A percentile compares a stretch with the other conserved stretches of the same genome.
Evolutionary conservation across 1,140 invertebrate species (phyloP).

Genomic region (Amyelois transitella): DNA sequence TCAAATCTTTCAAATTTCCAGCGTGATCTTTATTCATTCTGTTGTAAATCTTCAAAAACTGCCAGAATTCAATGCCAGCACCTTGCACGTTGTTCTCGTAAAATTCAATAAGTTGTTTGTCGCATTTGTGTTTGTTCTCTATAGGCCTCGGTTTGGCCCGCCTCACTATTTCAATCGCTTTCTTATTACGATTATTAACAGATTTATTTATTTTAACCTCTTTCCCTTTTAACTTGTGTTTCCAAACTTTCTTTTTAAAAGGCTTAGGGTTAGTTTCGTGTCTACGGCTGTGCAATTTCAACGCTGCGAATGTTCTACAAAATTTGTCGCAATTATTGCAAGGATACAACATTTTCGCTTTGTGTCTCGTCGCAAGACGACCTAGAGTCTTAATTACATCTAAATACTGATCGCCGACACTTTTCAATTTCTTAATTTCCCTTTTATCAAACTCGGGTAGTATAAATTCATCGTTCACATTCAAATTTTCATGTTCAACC

Average conservation of each 20-base stretch:
- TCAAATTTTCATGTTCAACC: constrained; percentile 28
- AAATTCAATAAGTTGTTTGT: constrained; percentile 46
- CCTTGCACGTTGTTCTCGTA: constrained; percentile 53
- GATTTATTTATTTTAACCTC: background rate
- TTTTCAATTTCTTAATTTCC: constrained; percentile 16
- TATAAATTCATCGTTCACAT: constrained; percentile 22
- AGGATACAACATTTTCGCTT: constrained; percentile 41
- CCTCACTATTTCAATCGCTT: background rate
- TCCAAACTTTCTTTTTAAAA: constrained; percentile 51
- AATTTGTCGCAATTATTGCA: constrained; percentile 50
- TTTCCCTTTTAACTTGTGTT: constrained; percentile 29
- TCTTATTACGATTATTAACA: constrained; percentile 5
- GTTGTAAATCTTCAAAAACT: constrained; percentile 59
- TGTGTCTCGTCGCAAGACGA: constrained; percentile 28
- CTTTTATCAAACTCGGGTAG: constrained; percentile 26
- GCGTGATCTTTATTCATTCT: constrained; percentile 47
- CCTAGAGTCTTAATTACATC: constrained; percentile 27
- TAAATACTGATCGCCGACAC: constrained; percentile 27
- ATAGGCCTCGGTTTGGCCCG: constrained; percentile 40
- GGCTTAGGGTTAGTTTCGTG: constrained; percentile 44
- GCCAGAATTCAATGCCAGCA: constrained; percentile 57
- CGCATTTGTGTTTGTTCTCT: constrained; percentile 48
- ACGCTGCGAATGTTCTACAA: constrained; percentile 40
- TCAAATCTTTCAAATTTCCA: constrained; percentile 45
- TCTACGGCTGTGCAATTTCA: constrained; percentile 41